These are phyloP conservation scores for Pollenia amentaria DNA, from an alignment of 2,888 invertebrate genomes.

Conservation along the genomic window DNA sequence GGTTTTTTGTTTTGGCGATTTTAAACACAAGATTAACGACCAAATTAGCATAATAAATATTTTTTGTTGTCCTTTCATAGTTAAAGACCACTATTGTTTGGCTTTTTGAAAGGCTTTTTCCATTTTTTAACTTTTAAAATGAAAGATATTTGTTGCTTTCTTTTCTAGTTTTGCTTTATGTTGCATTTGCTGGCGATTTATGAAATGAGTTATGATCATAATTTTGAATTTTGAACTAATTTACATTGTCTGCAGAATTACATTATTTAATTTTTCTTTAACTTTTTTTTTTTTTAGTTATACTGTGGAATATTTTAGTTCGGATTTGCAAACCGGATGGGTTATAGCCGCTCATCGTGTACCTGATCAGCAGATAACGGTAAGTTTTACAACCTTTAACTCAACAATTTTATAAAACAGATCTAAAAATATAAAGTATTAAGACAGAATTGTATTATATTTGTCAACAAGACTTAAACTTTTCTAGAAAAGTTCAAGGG, in stretches of 20 bases:
- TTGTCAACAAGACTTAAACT: no score
- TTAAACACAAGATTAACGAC: slow-evolving; percentile 65
- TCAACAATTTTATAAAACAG: not conserved
- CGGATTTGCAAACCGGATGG: slow-evolving; percentile 92
- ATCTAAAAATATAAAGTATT: not conserved
- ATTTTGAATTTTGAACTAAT: slow-evolving; percentile 26
- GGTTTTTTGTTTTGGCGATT: slow-evolving; percentile 51
- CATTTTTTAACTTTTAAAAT: not conserved
- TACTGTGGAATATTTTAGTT: slow-evolving; percentile 91
- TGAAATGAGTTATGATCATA: slow-evolving; percentile 34
- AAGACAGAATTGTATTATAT: no score
- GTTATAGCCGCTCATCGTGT: slow-evolving; percentile 89
- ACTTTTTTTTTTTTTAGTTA: slow-evolving; percentile 86
- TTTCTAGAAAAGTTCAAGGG: no score
- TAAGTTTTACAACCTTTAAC: slow-evolving; percentile 80
- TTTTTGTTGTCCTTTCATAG: slow-evolving; percentile 1
- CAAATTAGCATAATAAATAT: slow-evolving; percentile 72
- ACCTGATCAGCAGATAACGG: slow-evolving; percentile 89
- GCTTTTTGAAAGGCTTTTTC: slow-evolving; percentile 11
- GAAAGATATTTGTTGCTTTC: slow-evolving; percentile 1
- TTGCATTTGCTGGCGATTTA: slow-evolving; percentile 31
- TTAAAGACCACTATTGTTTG: slow-evolving; percentile 38
- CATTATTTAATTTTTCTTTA: not conserved
- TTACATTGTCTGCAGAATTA: not conserved
- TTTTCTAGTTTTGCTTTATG: slow-evolving; percentile 13